These are phyloP conservation scores for Cyphomyrus discorhynchus DNA, from an alignment of 2,113 vertebrate species.

Conservation along the genomic window DNA sequence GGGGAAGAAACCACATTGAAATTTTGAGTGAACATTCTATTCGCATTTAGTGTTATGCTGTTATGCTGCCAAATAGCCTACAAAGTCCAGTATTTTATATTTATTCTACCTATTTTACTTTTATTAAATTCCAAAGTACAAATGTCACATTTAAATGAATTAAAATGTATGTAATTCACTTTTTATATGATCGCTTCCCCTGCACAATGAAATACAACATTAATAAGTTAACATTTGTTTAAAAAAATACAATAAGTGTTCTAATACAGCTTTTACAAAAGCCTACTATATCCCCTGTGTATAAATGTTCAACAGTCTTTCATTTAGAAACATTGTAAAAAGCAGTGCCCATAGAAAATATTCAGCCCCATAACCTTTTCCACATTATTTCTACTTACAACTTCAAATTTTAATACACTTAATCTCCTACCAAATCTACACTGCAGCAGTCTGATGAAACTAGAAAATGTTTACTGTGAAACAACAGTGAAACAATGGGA, in stretches of 20 bases:
- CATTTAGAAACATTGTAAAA: conserved; percentile 9
- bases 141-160: conserved; percentile 2
- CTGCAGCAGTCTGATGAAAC: background rate
- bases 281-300: background rate
- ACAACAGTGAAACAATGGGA: background rate
- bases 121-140: background rate
- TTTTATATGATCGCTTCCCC: background rate
- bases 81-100: background rate
- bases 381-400: background rate
- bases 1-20: background rate
- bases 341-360: background rate
- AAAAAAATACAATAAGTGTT: background rate
- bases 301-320: conserved; percentile 7
- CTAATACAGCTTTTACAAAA: conserved; percentile 5
- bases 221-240: conserved; percentile 9
- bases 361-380: background rate
- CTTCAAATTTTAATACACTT: background rate
- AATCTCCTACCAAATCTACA: background rate
- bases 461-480: background rate
- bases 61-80: background rate
- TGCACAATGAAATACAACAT: conserved; percentile 2
- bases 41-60: background rate
- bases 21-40: background rate
- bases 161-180: background rate
- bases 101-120: background rate